A percentile compares a stretch with the other conserved stretches of the same genome.
These are phyloP conservation scores for Microcebus griseorufus DNA, from an alignment of 2,113 vertebrate genomes.

Conservation along the genomic window DNA sequence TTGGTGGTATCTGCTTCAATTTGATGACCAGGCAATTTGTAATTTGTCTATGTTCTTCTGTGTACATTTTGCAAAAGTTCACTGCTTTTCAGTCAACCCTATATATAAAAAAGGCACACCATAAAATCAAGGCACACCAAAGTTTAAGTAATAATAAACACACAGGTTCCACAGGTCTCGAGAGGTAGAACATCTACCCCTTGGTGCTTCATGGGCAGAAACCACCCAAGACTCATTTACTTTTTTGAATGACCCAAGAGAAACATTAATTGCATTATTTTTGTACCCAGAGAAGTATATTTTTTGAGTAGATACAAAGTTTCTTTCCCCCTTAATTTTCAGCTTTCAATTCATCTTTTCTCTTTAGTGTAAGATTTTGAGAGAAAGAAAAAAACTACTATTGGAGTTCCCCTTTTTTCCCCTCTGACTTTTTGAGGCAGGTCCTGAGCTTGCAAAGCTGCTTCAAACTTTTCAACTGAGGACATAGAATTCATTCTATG, in stretches of 20 bases:
- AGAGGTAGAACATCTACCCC: too few relatives aligned
- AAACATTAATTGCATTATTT: not conserved
- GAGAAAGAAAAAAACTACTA: not conserved
- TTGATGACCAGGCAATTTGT: not conserved
- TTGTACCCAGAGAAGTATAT: not conserved
- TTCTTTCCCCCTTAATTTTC: not conserved
- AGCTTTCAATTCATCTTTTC: not conserved
- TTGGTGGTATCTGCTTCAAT: not conserved
- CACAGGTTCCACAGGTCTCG: fast-evolving
- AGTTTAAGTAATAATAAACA: not conserved
- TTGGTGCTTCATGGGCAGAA: not conserved
- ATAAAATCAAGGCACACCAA: not conserved
- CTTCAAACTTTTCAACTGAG: not conserved
- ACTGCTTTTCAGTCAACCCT: not conserved
- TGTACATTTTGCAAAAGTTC: not conserved
- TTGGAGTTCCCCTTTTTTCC: not conserved
- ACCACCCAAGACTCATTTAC: not conserved
- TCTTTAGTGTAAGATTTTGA: not conserved
- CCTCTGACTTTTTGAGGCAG: not conserved
- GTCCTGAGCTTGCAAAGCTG: not conserved
- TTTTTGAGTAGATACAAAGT: not conserved
- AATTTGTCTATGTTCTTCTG: not conserved
- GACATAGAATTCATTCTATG: not conserved
- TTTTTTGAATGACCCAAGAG: not conserved
- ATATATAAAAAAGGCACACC: not conserved